Evolutionary conservation across 2,888 invertebrate genomes (phyloP).

Genomic region (Napeogenes sylphis): DNA sequence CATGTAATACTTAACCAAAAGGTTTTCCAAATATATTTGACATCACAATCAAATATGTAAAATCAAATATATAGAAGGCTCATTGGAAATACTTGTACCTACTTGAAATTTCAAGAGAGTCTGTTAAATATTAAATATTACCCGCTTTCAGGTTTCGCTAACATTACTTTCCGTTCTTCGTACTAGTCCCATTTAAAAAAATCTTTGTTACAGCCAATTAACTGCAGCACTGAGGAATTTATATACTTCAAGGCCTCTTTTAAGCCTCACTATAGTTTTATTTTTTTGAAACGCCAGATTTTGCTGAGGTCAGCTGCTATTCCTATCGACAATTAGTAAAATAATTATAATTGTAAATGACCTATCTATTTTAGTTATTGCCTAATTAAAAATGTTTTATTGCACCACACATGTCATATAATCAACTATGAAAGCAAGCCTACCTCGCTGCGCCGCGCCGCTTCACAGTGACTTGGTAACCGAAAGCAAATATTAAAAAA

Average conservation of each 20-base stretch:
- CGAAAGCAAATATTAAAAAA: no score
- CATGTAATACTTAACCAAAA: no score
- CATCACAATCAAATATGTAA: not conserved
- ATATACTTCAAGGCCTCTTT: constrained; percentile 41
- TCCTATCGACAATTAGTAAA: no score
- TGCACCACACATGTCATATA: no score
- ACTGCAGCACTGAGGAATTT: constrained; percentile 55
- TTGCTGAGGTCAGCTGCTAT: no score
- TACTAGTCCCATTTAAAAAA: constrained; percentile 44
- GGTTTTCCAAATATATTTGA: not conserved
- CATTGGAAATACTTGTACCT: constrained; percentile 17
- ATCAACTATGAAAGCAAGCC: no score
- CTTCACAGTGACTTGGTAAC: no score
- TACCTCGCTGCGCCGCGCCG: no score
- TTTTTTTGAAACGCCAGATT: no score
- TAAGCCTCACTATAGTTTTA: constrained; percentile 13
- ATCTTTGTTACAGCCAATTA: constrained; percentile 64
- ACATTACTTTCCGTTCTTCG: constrained; percentile 54
- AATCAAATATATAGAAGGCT: constrained; percentile 12
- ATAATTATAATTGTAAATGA: no score
- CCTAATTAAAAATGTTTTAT: no score
- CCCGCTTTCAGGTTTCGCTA: constrained; percentile 32
- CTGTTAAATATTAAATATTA: constrained; percentile 34
- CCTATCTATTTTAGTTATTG: no score
- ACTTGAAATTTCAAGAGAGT: constrained; percentile 26